A percentile compares a stretch with the other conserved stretches of the same genome.
These are phyloP conservation scores for Hydrotaea cyrtoneurina DNA, from an alignment of 2,888 invertebrate species.

Conservation along the genomic window DNA sequence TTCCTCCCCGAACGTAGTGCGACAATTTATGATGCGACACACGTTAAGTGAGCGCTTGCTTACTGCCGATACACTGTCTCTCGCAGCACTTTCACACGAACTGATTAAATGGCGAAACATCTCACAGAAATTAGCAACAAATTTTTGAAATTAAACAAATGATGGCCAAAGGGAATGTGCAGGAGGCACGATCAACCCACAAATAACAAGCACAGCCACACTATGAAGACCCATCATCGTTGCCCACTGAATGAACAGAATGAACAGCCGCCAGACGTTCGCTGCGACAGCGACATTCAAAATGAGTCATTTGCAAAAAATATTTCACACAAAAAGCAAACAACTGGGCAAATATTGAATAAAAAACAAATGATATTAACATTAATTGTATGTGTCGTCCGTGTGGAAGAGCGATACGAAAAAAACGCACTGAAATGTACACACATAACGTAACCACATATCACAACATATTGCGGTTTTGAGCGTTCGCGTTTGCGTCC, in stretches of 20 bases:
- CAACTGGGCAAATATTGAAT: conserved; percentile 42
- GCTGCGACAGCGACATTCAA: not conserved
- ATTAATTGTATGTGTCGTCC: conserved; percentile 59
- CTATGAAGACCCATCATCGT: not conserved
- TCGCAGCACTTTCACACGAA: conserved; percentile 35
- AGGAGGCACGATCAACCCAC: not conserved
- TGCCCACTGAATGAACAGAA: not conserved
- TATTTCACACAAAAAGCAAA: conserved; percentile 30
- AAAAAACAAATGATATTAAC: conserved; percentile 56
- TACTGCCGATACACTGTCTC: conserved; percentile 13
- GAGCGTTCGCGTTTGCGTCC: conserved; percentile 42
- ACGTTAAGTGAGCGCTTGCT: conserved; percentile 4
- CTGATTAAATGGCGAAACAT: conserved; percentile 48
- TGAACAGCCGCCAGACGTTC: not conserved
- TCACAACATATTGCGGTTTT: conserved; percentile 44
- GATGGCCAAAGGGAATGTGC: not conserved
- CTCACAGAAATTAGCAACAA: conserved; percentile 43
- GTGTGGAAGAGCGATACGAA: conserved; percentile 33
- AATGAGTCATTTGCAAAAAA: conserved; percentile 65
- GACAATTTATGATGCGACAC: conserved; percentile 15
- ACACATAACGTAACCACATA: conserved; percentile 55
- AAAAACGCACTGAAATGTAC: conserved; percentile 32
- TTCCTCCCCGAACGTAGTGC: not conserved
- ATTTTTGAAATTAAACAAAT: conserved; percentile 19
- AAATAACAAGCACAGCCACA: not conserved